Evolutionary conservation across 2,797 vertebrate genomes (phyloP), one percentile per base, ranked within the genome.

Genomic region (Anniella stebbinsi): DNA sequence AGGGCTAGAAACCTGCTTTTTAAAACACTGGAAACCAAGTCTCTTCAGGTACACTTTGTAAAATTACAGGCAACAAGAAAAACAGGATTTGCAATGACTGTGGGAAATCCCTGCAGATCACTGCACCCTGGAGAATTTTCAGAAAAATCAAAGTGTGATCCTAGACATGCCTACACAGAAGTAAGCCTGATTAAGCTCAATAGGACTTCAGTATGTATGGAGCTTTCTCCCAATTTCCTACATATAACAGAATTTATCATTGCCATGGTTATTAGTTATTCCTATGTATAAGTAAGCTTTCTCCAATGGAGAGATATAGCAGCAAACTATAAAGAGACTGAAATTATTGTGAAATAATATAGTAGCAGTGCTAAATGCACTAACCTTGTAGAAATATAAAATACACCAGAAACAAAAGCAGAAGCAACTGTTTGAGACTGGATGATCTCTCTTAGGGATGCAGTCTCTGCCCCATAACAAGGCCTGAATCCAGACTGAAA

Each of bases 1-100:
- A 66, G 25, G 38, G 30, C 10, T 48, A 45, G 41, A 76, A 45
- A 75, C 28, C 1, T n/a, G 9, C 57, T 76, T 5, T 76, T 33
- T 60, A 63, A 77, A 87, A 63, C 7, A 57, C 21, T 60, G 18
- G 21, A 81, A 81, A 23, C 18, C 1, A 25, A 60, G n/a, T 25
- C 3, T 2, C 6, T 10, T n/a, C 80, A 81, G 6, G n/a, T 23
- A 38, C 45, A 78, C 48, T 60, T 30, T 12, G 11, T 60, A 57
- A 60, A 41, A 28, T 38, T 2, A 63, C 63, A 23, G 11, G 5
- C 51, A 63, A 60, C 72, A 86, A 60, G 7, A 91, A 90, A 91
- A 94, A 80, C 1, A 94, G 73, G 86, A 51, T 94, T 94, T 95
- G 88, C 87, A 92, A 0, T 63, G 66, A 92, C 78, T 21, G 63